These are phyloP conservation scores for Dryadula phaetusa DNA, from an alignment of 2,888 invertebrate species.

Conservation along the genomic window DNA sequence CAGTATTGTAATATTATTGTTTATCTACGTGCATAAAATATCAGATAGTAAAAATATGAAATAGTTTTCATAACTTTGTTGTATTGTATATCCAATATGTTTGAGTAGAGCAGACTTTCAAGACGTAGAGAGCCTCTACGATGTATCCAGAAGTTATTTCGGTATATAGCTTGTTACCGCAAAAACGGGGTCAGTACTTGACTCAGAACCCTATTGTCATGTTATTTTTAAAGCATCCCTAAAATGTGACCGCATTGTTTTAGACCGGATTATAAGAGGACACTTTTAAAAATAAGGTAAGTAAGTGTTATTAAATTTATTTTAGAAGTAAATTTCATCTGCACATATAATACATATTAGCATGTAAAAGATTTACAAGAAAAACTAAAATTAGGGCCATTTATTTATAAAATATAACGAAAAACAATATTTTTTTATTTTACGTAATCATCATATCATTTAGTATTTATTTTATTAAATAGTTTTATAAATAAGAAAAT, in stretches of 20 bases:
- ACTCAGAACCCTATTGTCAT: constrained; percentile 39
- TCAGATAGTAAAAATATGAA: neutral
- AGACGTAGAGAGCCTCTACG: constrained; percentile 23
- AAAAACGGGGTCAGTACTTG: constrained; percentile 38
- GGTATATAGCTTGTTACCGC: constrained; percentile 22
- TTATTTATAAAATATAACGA: too few species aligned
- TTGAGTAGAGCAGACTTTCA: constrained; percentile 5
- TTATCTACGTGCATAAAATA: constrained; percentile 9
- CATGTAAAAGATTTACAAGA: too few species aligned
- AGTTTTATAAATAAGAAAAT: too few species aligned
- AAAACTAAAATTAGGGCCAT: too few species aligned
- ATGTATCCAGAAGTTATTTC: constrained; percentile 27
- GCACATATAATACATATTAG: too few species aligned
- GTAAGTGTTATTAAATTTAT: neutral
- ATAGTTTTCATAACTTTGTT: constrained; percentile 17
- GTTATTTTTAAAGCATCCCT: constrained; percentile 38
- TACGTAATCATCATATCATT: too few species aligned
- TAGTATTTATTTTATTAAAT: too few species aligned
- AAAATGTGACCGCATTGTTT: constrained; percentile 32
- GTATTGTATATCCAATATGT: constrained; percentile 20
- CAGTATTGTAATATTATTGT: neutral
- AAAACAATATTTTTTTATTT: too few species aligned
- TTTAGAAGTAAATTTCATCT: neutral
- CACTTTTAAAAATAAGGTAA: constrained; percentile 9
- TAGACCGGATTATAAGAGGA: constrained; percentile 2